These are phyloP conservation scores for Callionymus lyra DNA, from an alignment of 2,113 vertebrate species.

Conservation along the genomic window DNA sequence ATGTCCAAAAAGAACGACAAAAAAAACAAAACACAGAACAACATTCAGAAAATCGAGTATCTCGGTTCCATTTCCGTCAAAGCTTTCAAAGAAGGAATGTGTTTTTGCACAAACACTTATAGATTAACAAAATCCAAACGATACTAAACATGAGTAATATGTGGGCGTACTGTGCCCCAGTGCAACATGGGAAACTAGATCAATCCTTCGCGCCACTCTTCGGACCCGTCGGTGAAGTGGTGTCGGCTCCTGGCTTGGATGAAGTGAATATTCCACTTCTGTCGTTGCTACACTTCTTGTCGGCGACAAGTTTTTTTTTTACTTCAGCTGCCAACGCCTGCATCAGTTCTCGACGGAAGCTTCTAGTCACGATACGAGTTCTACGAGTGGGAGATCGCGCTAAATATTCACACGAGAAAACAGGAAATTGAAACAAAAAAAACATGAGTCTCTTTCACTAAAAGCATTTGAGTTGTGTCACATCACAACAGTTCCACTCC, in stretches of 20 bases:
- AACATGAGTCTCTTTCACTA: slow-evolving; percentile 4
- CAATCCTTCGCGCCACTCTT: slow-evolving; percentile 32
- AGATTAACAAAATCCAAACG: slow-evolving; percentile 41
- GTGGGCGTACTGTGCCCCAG: slow-evolving; percentile 60
- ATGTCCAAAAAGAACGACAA: slow-evolving; percentile 50
- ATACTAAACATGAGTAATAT: slow-evolving; percentile 49
- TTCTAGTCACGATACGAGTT: slow-evolving; percentile 25
- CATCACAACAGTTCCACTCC: slow-evolving; percentile 1
- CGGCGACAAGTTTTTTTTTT: slow-evolving; percentile 24
- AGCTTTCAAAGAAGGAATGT: slow-evolving; percentile 55
- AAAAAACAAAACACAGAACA: slow-evolving; percentile 57
- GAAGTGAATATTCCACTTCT: slow-evolving; percentile 37
- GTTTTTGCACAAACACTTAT: slow-evolving; percentile 51
- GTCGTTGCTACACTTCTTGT: slow-evolving; percentile 58
- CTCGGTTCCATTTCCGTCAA: slow-evolving; percentile 54
- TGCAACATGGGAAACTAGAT: slow-evolving; percentile 61
- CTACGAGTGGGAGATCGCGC: slow-evolving; percentile 42
- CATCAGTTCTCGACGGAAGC: slow-evolving; percentile 32
- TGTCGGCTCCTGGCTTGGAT: slow-evolving; percentile 29
- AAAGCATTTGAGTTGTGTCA: slow-evolving; percentile 5
- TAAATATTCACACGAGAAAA: slow-evolving; percentile 20
- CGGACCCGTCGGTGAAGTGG: too few species aligned
- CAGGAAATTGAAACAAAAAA: slow-evolving; percentile 10
- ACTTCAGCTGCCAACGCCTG: slow-evolving; percentile 35
- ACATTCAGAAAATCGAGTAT: slow-evolving; percentile 61